These are phyloP conservation scores for Anastrepha ludens DNA, from an alignment of 1,140 invertebrate species.

Conservation along the genomic window DNA sequence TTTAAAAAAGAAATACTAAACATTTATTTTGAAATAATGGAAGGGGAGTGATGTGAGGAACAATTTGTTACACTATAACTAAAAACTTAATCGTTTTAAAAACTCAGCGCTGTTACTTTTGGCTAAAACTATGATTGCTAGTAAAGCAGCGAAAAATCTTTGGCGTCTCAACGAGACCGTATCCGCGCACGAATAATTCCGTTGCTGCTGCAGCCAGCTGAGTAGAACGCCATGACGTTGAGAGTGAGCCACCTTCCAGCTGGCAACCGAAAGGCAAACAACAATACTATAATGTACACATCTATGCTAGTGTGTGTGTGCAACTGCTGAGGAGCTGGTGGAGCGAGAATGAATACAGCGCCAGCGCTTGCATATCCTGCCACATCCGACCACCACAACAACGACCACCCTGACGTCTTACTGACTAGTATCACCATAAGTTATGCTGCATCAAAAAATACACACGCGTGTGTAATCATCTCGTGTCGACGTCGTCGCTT, in stretches of 20 bases:
- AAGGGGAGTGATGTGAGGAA: conserved; percentile 41
- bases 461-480: conserved; percentile 29
- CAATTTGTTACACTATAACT: background rate
- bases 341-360: conserved; percentile 2
- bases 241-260: background rate
- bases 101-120: background rate
- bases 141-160: background rate
- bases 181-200: background rate
- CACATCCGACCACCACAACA: background rate
- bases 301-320: background rate
- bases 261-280: background rate
- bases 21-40: background rate
- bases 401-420: background rate
- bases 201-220: background rate
- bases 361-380: conserved; percentile 26
- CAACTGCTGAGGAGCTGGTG: conserved; percentile 1
- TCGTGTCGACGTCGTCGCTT: background rate
- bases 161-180: background rate
- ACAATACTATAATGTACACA: background rate
- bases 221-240: background rate
- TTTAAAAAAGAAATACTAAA: conserved; percentile 26
- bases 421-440: background rate
- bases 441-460: background rate
- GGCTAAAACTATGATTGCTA: background rate
- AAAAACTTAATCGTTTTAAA: background rate